These are phyloP conservation scores for Onychomys arenicola DNA, from an alignment of 2,797 vertebrate species.

Conservation along the genomic window DNA sequence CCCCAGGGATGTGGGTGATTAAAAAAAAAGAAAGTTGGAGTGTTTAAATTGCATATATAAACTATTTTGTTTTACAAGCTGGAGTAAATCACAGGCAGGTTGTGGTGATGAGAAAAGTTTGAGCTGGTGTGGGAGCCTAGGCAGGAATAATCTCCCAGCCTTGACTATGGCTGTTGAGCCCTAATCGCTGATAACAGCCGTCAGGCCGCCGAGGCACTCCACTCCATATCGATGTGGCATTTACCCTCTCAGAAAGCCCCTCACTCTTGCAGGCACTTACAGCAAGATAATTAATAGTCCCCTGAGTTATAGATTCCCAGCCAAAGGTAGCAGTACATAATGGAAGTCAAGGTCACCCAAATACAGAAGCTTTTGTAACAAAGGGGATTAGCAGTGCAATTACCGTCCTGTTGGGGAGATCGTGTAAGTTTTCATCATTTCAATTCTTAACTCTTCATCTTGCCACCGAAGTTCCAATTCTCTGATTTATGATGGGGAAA, in stretches of 20 bases:
- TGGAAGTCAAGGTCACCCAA: slow-evolving; percentile 69
- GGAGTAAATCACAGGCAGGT: slow-evolving; percentile 56
- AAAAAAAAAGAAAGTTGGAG: slow-evolving; percentile 67
- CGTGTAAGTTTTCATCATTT: slow-evolving; percentile 77
- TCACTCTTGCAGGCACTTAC: background rate
- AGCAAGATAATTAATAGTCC: slow-evolving; percentile 67
- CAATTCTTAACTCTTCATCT: slow-evolving; percentile 74
- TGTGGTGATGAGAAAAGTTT: slow-evolving; percentile 43
- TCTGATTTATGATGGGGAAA: background rate
- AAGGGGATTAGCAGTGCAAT: slow-evolving; percentile 65
- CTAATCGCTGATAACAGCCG: slow-evolving; percentile 39
- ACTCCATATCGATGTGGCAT: slow-evolving; percentile 7
- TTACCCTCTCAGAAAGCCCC: slow-evolving; percentile 65
- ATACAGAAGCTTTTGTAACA: slow-evolving; percentile 70
- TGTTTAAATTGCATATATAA: slow-evolving; percentile 84
- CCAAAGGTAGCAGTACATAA: slow-evolving; percentile 73
- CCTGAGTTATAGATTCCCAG: slow-evolving; percentile 68
- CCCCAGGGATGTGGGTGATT: slow-evolving; percentile 80
- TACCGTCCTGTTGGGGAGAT: slow-evolving; percentile 72
- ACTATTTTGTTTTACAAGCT: slow-evolving; percentile 87
- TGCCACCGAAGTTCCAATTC: slow-evolving; percentile 67
- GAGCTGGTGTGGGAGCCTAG: background rate
- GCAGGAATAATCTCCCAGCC: slow-evolving; percentile 38
- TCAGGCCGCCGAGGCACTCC: background rate
- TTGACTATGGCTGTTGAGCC: background rate